Evolutionary conservation across 2,113 vertebrate species (phyloP), one percentile per base, ranked within the genome.

Genomic region (Amphilophus citrinellus): DNA sequence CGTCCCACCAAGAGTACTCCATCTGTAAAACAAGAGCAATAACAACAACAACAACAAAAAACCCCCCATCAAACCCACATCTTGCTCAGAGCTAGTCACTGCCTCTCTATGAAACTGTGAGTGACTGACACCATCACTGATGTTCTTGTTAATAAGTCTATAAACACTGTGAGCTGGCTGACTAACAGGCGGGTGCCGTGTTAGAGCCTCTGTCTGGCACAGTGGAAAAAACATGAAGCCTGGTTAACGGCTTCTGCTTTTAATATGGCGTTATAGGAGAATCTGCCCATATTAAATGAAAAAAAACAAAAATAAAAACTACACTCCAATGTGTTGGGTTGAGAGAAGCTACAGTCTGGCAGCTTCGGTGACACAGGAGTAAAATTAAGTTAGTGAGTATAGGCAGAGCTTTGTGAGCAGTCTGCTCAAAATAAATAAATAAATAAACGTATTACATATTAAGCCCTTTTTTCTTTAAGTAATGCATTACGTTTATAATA

Each of bases 241-340:
- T 10, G 4, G 87, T 92, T 89, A 86, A 93, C 77, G 77, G 90
- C 76, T 61, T 92, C 75, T 80, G 90, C 65, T 89, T 94, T 93
- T 93, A 91, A 89, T 89, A 80, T 20, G 58, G 68, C 37, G 61
- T 92, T 82, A 37, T 61, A 76, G 76, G 85, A 84, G 76, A 89
- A 88, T 15, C 66, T 61, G 76, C 82, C 79, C 68, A 79, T 82
- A 77, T 80, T 53, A 76, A 86, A 83, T 61, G 30, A 81, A 84
- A 78, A 85, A 22, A 85, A 88, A 44, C 35, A 86, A 82, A 86
- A 50, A 76, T 68, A 13, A 80, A 78, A 61, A 61, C 91, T 81
- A 87, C 84, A 84, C 63, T n/a, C 2, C 61, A 79, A 86, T 58
- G 8, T 18, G 63, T 62, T 61, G 63, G 76, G 56, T 56, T 65